These are phyloP conservation scores for Otocyon megalotis DNA, from an alignment of 2,113 vertebrate species.

Conservation along the genomic window DNA sequence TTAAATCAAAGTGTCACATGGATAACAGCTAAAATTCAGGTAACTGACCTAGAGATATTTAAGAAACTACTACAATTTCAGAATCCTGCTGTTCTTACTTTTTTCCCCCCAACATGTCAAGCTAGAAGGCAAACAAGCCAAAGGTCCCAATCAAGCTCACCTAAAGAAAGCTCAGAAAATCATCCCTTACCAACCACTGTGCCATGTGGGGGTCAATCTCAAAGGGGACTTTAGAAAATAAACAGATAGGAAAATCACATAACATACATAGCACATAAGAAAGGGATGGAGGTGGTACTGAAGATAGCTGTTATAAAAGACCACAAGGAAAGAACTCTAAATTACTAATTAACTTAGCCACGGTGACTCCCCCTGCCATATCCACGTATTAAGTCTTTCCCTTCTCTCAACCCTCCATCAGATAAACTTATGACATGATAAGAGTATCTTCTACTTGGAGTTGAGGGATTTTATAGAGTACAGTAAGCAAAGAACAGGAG, in stretches of 20 bases:
- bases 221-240: conserved; percentile 50
- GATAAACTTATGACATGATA: background rate
- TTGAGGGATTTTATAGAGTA: background rate
- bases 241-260: background rate
- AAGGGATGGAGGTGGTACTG: background rate
- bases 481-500: background rate
- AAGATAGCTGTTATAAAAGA: background rate
- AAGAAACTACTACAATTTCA: background rate
- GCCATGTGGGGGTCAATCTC: background rate
- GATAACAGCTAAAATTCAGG: background rate
- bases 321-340: background rate
- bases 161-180: conserved; percentile 17
- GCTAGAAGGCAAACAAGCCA: background rate
- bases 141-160: background rate
- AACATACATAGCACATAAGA: background rate
- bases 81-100: background rate
- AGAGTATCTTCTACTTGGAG: background rate
- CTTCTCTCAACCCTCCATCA: background rate
- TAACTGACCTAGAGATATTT: background rate
- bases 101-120: conserved; percentile 22
- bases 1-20: background rate
- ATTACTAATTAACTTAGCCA: conserved; percentile 16
- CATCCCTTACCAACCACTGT: background rate
- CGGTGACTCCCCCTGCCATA: background rate
- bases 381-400: conserved; percentile 2